Evolutionary conservation across 2,888 invertebrate genomes (phyloP), one percentile per base, ranked within the genome.

Genomic region (Pseudolycoriella hygida): DNA sequence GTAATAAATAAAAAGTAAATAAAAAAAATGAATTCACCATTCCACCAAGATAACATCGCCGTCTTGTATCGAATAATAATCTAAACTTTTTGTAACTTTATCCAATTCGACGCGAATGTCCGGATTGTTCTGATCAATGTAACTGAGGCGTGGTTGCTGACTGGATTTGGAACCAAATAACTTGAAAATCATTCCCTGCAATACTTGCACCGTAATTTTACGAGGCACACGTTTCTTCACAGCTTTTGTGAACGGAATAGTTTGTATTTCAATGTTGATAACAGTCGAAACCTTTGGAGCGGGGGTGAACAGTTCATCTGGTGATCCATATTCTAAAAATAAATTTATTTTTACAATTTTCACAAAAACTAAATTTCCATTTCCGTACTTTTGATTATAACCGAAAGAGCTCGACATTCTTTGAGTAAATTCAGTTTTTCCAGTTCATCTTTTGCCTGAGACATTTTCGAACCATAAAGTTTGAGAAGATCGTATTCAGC

Each of bases 401-500:
- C 67, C 17, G 73, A 63, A 64, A 85, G 93, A 47, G 87, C 71
- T 47, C 86, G 84, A 67, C 90, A 87, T 49, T 76, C 71, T 6
- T 63, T 55, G 34, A 74, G 63, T 60, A 90, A 88, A 32, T 67
- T 66, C 1, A 55, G 53, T 47, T 38, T 62, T 59, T 43, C 67
- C 64, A 25, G 25, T 49, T 67, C 68, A 12, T 60, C 64, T 52
- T 72, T 71, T 0, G 71, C 69, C 50, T 67, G 64, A 43, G 79
- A 64, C 83, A 85, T 89, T 48, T 80, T 77, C 0, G 72, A 64
- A 0, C 84, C 86, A 61, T 80, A 80, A 17, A 77, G 73, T 62
- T 90, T 92, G 62, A 93, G 66, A 56, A 93, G 90, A 67, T 93
- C 93, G 49, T 88, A 83, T 57, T 93, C 92, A 0, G 92, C 86